Percentiles rank a stretch among this genome's conserved stretches.
Evolutionary conservation across 1,140 invertebrate genomes (phyloP).

Genomic region (Formica exsecta): DNA sequence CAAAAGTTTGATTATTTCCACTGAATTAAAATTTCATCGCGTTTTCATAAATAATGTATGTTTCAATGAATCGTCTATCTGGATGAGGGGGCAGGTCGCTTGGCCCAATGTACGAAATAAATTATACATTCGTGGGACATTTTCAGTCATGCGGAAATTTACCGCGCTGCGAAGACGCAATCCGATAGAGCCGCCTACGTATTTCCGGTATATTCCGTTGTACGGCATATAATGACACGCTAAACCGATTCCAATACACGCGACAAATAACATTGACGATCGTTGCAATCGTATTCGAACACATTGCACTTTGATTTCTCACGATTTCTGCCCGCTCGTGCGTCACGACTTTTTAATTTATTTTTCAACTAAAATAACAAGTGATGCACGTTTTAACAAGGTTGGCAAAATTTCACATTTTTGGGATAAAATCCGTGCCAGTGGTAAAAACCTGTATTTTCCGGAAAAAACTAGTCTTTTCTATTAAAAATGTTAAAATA

Average conservation of each 20-base stretch:
- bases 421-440: too few relatives aligned
- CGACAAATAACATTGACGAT: constrained; percentile 13
- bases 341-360: neutral
- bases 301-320: neutral
- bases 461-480: too few relatives aligned
- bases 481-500: too few relatives aligned
- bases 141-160: constrained; percentile 46
- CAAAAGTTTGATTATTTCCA: constrained; percentile 1
- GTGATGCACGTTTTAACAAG: too few relatives aligned
- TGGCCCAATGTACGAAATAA: neutral
- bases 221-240: neutral
- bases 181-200: neutral
- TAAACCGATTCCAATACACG: constrained; percentile 7
- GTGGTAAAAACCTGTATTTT: too few relatives aligned
- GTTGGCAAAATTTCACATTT: too few relatives aligned
- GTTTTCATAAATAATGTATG: constrained; percentile 12
- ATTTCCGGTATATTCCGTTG: constrained; percentile 6
- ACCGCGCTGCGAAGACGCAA: neutral
- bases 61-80: neutral
- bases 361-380: neutral
- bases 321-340: neutral
- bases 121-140: constrained; percentile 28
- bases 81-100: neutral
- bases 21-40: constrained; percentile 8
- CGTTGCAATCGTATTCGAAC: neutral